phyloP scores from a whole-genome alignment of 2,797 vertebrate species.

The Anabas testudineus region DNA sequence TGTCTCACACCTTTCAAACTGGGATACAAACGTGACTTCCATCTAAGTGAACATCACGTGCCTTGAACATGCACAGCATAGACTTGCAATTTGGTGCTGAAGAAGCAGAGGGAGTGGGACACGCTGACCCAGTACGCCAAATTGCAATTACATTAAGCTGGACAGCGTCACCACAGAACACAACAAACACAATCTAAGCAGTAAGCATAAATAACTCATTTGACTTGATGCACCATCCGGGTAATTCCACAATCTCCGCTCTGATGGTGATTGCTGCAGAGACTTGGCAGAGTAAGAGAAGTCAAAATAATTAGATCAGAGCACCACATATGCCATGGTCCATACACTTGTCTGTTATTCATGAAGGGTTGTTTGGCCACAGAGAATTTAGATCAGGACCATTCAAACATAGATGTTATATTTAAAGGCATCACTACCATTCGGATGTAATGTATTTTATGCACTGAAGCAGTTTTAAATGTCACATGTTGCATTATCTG shows the following conservation, averaged over 20 bases:
- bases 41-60: constrained; percentile 1
- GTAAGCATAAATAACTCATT: constrained; percentile 63
- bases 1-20: background rate
- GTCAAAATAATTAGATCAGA: constrained; percentile 67
- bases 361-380: constrained; percentile 38
- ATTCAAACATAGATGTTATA: constrained; percentile 39
- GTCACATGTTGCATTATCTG: constrained; percentile 11
- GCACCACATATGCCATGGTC: constrained; percentile 41
- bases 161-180: constrained; percentile 39
- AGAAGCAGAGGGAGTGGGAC: constrained; percentile 11
- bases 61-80: background rate
- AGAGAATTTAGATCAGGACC: constrained; percentile 27
- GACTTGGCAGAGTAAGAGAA: constrained; percentile 62
- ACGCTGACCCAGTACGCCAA: constrained; percentile 49
- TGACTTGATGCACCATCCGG: constrained; percentile 49
- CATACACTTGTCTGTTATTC: constrained; percentile 56
- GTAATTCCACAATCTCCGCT: constrained; percentile 48
- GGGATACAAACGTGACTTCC: background rate
- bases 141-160: constrained; percentile 48
- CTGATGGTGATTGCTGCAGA: constrained; percentile 46
- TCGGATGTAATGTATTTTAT: constrained; percentile 10
- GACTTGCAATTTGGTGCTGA: constrained; percentile 18
- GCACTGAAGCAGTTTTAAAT: constrained; percentile 20
- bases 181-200: constrained; percentile 43
- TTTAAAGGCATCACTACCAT: constrained; percentile 1